phyloP scores from a whole-genome alignment of 2,797 vertebrate species.

The Poecilia picta region DNA sequence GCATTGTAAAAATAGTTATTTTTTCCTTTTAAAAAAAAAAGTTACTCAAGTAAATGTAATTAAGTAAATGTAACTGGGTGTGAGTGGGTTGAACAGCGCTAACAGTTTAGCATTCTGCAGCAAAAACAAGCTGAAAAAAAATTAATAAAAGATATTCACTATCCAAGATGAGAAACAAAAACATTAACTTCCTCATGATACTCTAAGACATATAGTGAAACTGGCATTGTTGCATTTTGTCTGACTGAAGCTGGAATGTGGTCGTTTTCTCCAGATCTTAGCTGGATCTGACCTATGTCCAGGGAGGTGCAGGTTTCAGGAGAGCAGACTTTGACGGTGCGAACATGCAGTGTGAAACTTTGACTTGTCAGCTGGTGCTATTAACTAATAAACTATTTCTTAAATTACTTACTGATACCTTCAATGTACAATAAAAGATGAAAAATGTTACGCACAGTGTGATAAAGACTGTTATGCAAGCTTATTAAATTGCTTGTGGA shows the following conservation, averaged over 20 bases:
- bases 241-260: background rate
- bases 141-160: background rate
- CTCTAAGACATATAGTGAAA: background rate
- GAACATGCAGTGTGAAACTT: background rate
- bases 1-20: too few species aligned
- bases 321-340: background rate
- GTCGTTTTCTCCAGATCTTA: background rate
- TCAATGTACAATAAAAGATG: background rate
- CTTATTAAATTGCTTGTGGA: background rate
- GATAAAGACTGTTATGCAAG: conserved; percentile 3
- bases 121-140: background rate
- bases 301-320: background rate
- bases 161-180: background rate
- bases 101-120: background rate
- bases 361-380: background rate
- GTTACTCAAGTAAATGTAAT: too few species aligned
- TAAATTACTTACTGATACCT: conserved; percentile 1
- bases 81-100: background rate
- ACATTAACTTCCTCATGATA: background rate
- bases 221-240: background rate
- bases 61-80: too few species aligned
- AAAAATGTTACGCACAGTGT: background rate
- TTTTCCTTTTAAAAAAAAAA: too few species aligned
- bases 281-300: background rate
- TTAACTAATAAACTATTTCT: conserved; percentile 1